Evolutionary conservation across 2,888 invertebrate species (phyloP).

Genomic region (Portevinia maculata): DNA sequence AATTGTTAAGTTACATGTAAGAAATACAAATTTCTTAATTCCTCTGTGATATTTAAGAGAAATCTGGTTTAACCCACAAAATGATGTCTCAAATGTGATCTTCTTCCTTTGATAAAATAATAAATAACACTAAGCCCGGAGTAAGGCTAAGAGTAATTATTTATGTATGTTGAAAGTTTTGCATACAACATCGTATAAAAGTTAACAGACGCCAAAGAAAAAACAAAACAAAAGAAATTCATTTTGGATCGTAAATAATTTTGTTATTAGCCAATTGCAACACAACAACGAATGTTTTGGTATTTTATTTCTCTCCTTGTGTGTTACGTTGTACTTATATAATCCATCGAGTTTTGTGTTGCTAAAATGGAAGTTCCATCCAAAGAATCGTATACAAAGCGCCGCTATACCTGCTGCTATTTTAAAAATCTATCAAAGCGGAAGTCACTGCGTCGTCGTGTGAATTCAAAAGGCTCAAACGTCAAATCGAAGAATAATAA

Average conservation of each 20-base stretch:
- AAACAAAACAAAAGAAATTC: slow-evolving; percentile 16
- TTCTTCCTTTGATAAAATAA: slow-evolving; percentile 27
- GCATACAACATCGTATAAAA: slow-evolving; percentile 49
- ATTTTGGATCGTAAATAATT: slow-evolving; percentile 62
- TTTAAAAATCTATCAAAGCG: slow-evolving; percentile 50
- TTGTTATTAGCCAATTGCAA: slow-evolving; percentile 23
- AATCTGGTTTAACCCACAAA: background rate
- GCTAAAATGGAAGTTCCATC: slow-evolving; percentile 67
- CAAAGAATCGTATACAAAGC: slow-evolving; percentile 60
- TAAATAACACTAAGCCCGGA: slow-evolving; percentile 8
- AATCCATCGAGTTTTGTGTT: slow-evolving; percentile 43
- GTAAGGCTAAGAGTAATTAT: slow-evolving; percentile 31
- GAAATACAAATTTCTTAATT: slow-evolving; percentile 42
- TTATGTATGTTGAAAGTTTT: slow-evolving; percentile 69
- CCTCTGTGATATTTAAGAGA: slow-evolving; percentile 26
- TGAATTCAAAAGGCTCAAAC: slow-evolving; percentile 42
- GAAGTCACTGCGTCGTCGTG: slow-evolving; percentile 40
- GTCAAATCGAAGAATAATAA: slow-evolving; percentile 29
- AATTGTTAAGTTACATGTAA: slow-evolving; percentile 31
- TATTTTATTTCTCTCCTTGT: slow-evolving; percentile 31
- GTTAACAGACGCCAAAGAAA: slow-evolving; percentile 30
- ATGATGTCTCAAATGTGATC: background rate
- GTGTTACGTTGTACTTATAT: slow-evolving; percentile 53
- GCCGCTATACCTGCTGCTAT: slow-evolving; percentile 58
- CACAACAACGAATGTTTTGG: slow-evolving; percentile 46